These are phyloP conservation scores for Colletes gigas DNA, from an alignment of 1,140 invertebrate species.

Conservation along the genomic window DNA sequence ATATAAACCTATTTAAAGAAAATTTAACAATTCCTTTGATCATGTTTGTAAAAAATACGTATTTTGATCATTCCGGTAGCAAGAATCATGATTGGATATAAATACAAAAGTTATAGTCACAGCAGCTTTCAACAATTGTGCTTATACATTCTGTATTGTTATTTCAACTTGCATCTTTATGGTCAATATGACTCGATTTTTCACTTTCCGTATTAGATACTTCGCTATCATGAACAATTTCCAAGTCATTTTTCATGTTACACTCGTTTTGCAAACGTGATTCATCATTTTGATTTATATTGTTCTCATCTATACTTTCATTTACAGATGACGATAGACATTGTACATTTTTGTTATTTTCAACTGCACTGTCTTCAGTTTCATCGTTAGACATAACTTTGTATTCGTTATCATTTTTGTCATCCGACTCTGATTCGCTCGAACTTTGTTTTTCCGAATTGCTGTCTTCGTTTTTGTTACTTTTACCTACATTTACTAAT, in stretches of 20 bases:
- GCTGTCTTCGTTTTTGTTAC: constrained; percentile 66
- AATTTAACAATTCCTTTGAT: not conserved
- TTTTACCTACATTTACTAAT: constrained; percentile 32
- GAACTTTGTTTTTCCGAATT: constrained; percentile 29
- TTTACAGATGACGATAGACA: not conserved
- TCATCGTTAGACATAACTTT: constrained; percentile 1
- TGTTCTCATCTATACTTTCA: constrained; percentile 8
- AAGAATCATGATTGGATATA: not conserved
- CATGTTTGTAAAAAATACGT: not conserved
- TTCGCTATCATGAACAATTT: constrained; percentile 7
- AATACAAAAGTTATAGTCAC: not conserved
- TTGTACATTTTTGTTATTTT: not conserved
- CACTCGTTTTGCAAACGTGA: constrained; percentile 22
- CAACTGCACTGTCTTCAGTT: not conserved
- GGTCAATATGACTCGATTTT: not conserved
- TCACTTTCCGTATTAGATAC: not conserved
- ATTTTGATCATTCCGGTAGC: not conserved
- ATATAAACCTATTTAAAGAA: not conserved
- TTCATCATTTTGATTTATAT: constrained; percentile 6
- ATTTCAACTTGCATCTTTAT: constrained; percentile 7
- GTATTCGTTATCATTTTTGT: constrained; percentile 58
- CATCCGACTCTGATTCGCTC: constrained; percentile 28
- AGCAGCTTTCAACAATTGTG: not conserved
- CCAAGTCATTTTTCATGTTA: constrained; percentile 51
- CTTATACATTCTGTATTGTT: not conserved